These are phyloP conservation scores for Pachypanchax playfairii DNA, from an alignment of 2,113 vertebrate species.

Conservation along the genomic window DNA sequence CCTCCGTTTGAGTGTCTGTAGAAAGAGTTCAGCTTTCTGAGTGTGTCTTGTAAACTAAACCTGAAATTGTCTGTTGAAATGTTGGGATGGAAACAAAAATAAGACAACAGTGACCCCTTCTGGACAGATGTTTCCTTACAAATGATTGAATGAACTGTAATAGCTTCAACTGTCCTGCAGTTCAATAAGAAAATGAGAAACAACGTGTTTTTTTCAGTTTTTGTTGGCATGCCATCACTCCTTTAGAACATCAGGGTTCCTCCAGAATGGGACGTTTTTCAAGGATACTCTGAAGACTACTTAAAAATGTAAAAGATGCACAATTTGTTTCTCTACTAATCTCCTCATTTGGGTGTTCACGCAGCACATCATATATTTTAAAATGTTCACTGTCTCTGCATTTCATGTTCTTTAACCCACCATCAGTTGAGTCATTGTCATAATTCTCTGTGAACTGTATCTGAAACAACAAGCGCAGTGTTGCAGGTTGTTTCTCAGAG, in stretches of 20 bases:
- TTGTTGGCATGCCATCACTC: too few species aligned
- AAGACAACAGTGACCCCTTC: constrained; percentile 34
- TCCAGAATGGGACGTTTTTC: neutral
- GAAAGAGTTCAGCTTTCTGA: neutral
- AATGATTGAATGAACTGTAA: neutral
- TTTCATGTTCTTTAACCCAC: neutral
- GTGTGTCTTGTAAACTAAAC: too few species aligned
- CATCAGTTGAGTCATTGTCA: constrained; percentile 10
- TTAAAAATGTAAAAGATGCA: too few species aligned
- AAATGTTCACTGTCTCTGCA: too few species aligned
- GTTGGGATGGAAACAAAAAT: neutral
- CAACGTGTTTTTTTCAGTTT: too few species aligned
- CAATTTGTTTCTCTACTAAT: too few species aligned
- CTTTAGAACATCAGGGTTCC: neutral
- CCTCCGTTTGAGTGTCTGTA: constrained; percentile 48
- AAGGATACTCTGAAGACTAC: too few species aligned
- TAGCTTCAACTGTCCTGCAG: neutral
- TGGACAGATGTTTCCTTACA: constrained; percentile 13
- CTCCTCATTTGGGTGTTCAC: too few species aligned
- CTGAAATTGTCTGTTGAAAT: too few species aligned
- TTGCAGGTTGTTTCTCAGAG: too few species aligned
- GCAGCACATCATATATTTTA: too few species aligned
- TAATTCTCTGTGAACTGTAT: constrained; percentile 51
- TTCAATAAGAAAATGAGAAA: too few species aligned
- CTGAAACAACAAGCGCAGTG: neutral